Conservation (phyloP, 2,797 vertebrate species). For the Rousettus madagascariensis region DNA sequence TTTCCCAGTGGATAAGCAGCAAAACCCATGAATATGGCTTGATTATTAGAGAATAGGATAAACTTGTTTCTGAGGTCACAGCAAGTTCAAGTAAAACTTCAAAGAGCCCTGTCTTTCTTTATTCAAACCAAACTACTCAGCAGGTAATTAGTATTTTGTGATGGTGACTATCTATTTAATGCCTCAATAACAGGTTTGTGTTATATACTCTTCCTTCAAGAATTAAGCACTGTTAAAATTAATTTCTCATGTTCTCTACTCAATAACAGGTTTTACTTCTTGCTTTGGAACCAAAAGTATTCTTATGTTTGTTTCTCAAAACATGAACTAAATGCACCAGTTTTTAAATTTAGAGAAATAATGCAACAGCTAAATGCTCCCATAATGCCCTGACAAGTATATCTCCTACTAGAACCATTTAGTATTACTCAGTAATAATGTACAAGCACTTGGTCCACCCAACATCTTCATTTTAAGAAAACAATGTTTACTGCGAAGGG, state of each 20-base stretch:
- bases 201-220: neutral
- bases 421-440: neutral
- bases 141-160: neutral
- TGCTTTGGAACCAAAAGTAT: neutral
- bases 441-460: neutral
- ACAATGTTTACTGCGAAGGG: neutral
- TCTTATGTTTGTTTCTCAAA: neutral
- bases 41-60: neutral
- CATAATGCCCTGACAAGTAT: neutral
- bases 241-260: neutral
- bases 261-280: neutral
- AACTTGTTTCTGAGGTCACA: neutral
- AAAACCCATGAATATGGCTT: neutral
- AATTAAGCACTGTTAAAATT: neutral
- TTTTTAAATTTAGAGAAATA: neutral
- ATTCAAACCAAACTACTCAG: neutral
- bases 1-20: neutral
- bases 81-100: neutral
- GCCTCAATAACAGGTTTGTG: neutral
- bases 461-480: neutral
- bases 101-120: neutral
- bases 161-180: neutral
- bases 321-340: neutral
- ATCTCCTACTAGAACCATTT: neutral
- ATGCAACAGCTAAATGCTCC: neutral